phyloP scores from a whole-genome alignment of 2,113 vertebrate genomes.

The Crotalus viridis region DNA sequence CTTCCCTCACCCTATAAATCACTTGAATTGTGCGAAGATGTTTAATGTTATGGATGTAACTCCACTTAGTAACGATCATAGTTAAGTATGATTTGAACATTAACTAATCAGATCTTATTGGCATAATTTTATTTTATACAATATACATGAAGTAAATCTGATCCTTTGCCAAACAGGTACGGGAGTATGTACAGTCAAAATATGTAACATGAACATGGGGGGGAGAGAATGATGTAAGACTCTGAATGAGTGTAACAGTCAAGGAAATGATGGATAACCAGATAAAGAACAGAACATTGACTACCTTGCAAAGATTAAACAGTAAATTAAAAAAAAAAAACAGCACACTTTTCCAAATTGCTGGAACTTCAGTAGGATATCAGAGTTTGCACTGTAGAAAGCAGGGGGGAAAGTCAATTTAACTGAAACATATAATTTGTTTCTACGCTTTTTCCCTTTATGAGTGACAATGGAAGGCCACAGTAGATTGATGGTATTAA shows the following conservation, averaged over 20 bases:
- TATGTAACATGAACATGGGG: background rate
- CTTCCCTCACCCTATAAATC: background rate
- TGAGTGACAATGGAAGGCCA: background rate
- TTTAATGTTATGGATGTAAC: background rate
- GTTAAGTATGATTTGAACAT: background rate
- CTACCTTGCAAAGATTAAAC: background rate
- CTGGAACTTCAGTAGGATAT: background rate
- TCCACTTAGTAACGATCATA: background rate
- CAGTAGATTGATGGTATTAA: background rate
- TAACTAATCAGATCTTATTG: background rate
- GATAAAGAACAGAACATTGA: background rate
- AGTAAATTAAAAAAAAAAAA: background rate
- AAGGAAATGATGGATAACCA: background rate
- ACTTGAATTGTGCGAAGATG: background rate
- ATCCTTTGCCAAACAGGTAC: background rate
- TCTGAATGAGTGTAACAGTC: background rate
- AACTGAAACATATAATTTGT: background rate
- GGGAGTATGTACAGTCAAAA: background rate
- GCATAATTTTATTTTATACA: background rate
- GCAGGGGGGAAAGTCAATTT: background rate
- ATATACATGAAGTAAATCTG: background rate
- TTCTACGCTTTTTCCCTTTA: background rate
- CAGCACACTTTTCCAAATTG: background rate
- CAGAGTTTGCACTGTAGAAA: background rate
- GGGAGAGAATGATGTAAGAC: background rate